Conservation (phyloP, 1,140 invertebrate genomes). For the Hylaeus anthracinus region DNA sequence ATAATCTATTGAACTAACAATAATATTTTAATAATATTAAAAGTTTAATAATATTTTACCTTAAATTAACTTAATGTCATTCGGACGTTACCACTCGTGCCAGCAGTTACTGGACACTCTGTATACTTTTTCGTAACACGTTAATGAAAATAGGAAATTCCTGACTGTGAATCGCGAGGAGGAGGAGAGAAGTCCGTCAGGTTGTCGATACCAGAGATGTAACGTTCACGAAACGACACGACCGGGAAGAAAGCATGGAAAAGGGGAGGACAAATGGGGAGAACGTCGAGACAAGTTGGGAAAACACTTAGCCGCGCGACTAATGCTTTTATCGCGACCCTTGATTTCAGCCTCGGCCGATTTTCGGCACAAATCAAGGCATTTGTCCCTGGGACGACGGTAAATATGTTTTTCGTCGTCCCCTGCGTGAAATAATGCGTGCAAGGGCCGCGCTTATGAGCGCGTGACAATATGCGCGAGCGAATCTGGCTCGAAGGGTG, state of each 20-base stretch:
- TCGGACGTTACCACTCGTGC: too few species aligned
- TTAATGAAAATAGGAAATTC: not conserved
- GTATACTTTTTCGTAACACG: not conserved
- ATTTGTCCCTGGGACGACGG: conserved; percentile 68
- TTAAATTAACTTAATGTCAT: too few species aligned
- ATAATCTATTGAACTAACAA: too few species aligned
- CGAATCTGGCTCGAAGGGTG: conserved; percentile 47
- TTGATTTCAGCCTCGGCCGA: conserved; percentile 64
- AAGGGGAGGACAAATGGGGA: conserved; percentile 26
- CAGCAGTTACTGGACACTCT: too few species aligned
- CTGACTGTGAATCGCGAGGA: not conserved
- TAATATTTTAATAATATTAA: too few species aligned
- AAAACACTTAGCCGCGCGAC: conserved; percentile 70
- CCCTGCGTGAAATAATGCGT: conserved; percentile 67
- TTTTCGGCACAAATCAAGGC: conserved; percentile 75
- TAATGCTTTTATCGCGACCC: conserved; percentile 74
- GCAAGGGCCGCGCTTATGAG: conserved; percentile 31
- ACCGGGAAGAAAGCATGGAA: conserved; percentile 36
- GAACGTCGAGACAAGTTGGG: conserved; percentile 60
- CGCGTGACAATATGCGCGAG: conserved; percentile 61
- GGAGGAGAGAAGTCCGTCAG: conserved; percentile 25
- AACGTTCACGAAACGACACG: conserved; percentile 45
- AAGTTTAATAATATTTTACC: too few species aligned
- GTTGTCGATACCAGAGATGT: conserved; percentile 60
- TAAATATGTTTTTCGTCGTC: conserved; percentile 73